phyloP scores from a whole-genome alignment of 2,888 invertebrate genomes.

The Andrena trimmerana region DNA sequence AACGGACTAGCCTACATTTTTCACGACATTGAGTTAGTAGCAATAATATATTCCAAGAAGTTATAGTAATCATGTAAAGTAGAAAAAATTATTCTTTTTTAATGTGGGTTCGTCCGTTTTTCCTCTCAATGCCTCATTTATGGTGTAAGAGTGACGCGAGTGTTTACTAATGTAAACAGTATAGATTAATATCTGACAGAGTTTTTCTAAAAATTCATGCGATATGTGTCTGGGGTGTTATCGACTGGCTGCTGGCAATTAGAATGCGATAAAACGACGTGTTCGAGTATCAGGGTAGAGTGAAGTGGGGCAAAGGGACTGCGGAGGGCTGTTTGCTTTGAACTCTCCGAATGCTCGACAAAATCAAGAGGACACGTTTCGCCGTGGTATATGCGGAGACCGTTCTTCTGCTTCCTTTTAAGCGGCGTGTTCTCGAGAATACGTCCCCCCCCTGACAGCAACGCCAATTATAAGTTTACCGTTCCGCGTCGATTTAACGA shows the following conservation, averaged over 20 bases:
- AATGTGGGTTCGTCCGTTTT: no score
- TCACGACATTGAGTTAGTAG: no score
- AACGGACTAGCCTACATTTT: no score
- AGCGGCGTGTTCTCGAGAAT: slow-evolving; percentile 20
- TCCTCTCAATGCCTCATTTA: no score
- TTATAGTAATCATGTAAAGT: no score
- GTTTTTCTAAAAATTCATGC: no score
- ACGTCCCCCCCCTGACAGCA: slow-evolving; percentile 24
- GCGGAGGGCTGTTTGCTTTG: background rate
- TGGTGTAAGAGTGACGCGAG: no score
- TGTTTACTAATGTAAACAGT: no score
- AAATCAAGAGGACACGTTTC: slow-evolving; percentile 20
- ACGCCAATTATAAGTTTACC: slow-evolving; percentile 55
- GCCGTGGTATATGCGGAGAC: background rate
- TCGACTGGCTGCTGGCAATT: background rate
- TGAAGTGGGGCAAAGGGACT: background rate
- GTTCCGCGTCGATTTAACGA: slow-evolving; percentile 39
- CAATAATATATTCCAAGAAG: no score
- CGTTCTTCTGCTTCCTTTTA: slow-evolving; percentile 27
- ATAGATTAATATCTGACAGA: no score
- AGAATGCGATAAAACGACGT: background rate
- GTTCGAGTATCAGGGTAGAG: background rate
- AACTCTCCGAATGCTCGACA: background rate
- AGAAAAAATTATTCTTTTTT: no score
- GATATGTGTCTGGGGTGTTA: background rate